phyloP scores from a whole-genome alignment of 1,140 invertebrate genomes.

The Apis laboriosa region DNA sequence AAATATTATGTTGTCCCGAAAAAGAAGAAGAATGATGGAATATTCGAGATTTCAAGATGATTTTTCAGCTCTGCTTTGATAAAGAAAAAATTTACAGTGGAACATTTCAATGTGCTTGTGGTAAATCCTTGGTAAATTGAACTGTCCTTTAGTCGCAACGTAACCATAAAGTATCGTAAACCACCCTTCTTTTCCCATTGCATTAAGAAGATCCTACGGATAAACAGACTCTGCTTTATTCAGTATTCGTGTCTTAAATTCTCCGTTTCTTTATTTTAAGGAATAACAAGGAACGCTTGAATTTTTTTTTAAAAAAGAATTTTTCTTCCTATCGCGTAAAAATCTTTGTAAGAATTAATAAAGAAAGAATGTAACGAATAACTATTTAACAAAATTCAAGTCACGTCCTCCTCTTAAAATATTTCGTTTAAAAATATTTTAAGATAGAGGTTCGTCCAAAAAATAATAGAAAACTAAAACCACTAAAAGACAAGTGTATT shows the following conservation, averaged over 20 bases:
- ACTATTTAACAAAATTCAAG: no score
- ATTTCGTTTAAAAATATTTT: not conserved
- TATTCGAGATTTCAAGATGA: not conserved
- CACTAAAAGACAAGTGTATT: conserved; percentile 33
- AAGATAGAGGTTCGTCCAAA: not conserved
- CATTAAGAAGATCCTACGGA: conserved; percentile 74
- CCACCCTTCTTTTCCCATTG: conserved; percentile 67
- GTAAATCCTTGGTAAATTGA: conserved; percentile 72
- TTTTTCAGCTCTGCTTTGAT: not conserved
- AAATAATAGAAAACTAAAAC: not conserved
- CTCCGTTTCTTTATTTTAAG: conserved; percentile 13
- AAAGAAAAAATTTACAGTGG: conserved; percentile 29
- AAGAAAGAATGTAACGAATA: not conserved
- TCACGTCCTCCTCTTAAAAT: not conserved
- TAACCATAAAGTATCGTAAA: conserved; percentile 73
- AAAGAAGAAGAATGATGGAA: not conserved
- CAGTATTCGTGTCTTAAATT: conserved; percentile 41
- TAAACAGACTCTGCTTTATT: conserved; percentile 64
- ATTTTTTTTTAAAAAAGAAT: not conserved
- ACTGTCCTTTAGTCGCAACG: conserved; percentile 66
- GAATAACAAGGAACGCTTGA: not conserved
- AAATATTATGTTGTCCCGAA: not conserved
- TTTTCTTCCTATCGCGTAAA: not conserved
- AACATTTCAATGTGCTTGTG: conserved; percentile 56
- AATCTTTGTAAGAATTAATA: not conserved